Conservation (phyloP, 2,113 vertebrate genomes). For the Phoxinus phoxinus region DNA sequence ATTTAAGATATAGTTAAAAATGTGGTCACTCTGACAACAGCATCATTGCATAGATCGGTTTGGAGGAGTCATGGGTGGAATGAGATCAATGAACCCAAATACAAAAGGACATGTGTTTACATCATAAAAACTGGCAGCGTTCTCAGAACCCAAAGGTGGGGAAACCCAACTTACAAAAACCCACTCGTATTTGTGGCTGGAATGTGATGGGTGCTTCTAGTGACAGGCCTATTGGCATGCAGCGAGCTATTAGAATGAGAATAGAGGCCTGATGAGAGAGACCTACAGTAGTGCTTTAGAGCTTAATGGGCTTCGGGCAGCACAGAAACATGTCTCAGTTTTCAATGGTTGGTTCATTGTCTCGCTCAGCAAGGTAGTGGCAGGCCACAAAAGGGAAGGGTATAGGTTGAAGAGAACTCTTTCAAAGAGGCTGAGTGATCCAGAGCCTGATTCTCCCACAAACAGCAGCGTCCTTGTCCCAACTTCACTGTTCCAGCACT, state of each 20-base stretch:
- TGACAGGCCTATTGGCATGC: conserved; percentile 48
- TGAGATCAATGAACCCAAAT: conserved; percentile 7
- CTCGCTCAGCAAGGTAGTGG: conserved; percentile 60
- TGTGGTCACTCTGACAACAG: neutral
- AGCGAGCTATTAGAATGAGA: conserved; percentile 57
- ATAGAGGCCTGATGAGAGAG: conserved; percentile 55
- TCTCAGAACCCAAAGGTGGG: conserved; percentile 20
- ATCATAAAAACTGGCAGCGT: conserved; percentile 5
- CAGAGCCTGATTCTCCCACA: conserved; percentile 40
- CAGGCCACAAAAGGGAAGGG: conserved; percentile 51
- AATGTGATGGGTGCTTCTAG: conserved; percentile 44
- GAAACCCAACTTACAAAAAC: conserved; percentile 5
- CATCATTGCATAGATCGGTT: neutral
- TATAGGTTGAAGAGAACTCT: conserved; percentile 56
- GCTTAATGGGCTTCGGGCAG: conserved; percentile 57
- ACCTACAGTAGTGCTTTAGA: conserved; percentile 58
- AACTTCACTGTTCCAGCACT: conserved; percentile 33
- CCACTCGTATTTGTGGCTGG: conserved; percentile 47
- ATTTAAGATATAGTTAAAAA: neutral
- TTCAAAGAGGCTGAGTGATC: conserved; percentile 49
- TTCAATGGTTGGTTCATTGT: conserved; percentile 57
- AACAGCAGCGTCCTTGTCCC: conserved; percentile 56
- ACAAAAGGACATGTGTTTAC: conserved; percentile 1
- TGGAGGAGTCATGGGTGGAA: neutral
- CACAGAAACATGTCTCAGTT: conserved; percentile 53